A percentile compares a stretch with the other conserved stretches of the same genome.
phyloP scores from a whole-genome alignment of 1,140 invertebrate genomes.

The Zaprionus inermis region DNA sequence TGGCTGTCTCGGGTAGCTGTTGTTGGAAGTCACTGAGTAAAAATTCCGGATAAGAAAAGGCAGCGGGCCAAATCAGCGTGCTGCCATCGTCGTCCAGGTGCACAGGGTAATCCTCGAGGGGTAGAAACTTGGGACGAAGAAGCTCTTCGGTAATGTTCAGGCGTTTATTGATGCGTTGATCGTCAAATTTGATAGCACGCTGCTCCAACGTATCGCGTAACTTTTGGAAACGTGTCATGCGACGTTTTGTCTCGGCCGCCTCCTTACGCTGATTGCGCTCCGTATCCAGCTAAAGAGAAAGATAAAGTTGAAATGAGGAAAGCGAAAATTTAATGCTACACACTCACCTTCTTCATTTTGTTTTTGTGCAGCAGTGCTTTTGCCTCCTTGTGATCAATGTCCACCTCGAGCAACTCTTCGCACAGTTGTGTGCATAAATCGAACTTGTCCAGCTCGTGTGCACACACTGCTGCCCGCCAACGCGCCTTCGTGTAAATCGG shows the following conservation, averaged over 20 bases:
- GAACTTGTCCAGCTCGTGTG: constrained; percentile 88
- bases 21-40: constrained; percentile 90
- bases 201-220: constrained; percentile 84
- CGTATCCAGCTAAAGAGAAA: constrained; percentile 85
- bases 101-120: constrained; percentile 75
- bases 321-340: neutral
- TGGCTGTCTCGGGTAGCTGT: constrained; percentile 89
- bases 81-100: constrained; percentile 83
- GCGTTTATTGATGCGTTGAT: constrained; percentile 77
- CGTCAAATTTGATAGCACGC: constrained; percentile 86
- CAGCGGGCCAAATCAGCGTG: constrained; percentile 91
- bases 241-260: constrained; percentile 85
- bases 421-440: constrained; percentile 91
- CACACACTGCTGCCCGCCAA: constrained; percentile 90
- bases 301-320: neutral
- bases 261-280: constrained; percentile 87
- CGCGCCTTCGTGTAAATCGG: constrained; percentile 92
- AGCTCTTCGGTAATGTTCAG: constrained; percentile 78
- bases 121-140: constrained; percentile 83
- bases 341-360: constrained; percentile 83
- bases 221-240: constrained; percentile 82
- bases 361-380: constrained; percentile 87
- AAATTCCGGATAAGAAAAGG: constrained; percentile 93
- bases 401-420: constrained; percentile 87
- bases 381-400: constrained; percentile 86